Percentiles rank a stretch among this genome's conserved stretches.
Evolutionary conservation across 2,797 vertebrate genomes (phyloP).

Genomic region (Syngnathus acus): DNA sequence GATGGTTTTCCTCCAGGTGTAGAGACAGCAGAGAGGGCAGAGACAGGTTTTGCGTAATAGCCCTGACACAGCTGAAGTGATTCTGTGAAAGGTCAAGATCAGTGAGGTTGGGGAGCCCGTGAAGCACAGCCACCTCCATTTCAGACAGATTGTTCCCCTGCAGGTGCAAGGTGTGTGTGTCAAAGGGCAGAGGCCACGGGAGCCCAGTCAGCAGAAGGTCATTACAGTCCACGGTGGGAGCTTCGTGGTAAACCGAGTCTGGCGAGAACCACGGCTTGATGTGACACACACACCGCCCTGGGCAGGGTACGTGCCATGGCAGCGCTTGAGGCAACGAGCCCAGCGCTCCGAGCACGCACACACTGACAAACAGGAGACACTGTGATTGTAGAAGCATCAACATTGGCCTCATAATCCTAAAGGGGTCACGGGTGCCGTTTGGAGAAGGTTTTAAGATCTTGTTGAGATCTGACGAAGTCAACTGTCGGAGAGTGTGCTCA

Average conservation of each 20-base stretch:
- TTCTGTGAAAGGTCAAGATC: constrained; percentile 97
- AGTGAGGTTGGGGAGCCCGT: constrained; percentile 81
- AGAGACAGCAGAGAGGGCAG: constrained; percentile 84
- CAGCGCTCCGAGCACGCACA: constrained; percentile 54
- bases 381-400: constrained; percentile 71
- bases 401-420: constrained; percentile 65
- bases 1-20: constrained; percentile 92
- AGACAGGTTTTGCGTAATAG: constrained; percentile 65
- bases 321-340: constrained; percentile 70
- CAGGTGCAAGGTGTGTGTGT: constrained; percentile 88
- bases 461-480: background rate
- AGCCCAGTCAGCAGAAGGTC: constrained; percentile 82
- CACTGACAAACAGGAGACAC: constrained; percentile 63
- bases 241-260: constrained; percentile 86
- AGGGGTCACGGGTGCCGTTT: constrained; percentile 29
- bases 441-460: constrained; percentile 31
- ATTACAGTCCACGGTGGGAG: constrained; percentile 94
- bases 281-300: constrained; percentile 84
- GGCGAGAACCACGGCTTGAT: constrained; percentile 96
- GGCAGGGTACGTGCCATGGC: constrained; percentile 89
- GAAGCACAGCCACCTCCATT: constrained; percentile 73
- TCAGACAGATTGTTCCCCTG: constrained; percentile 87
- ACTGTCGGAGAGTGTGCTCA: constrained; percentile 12
- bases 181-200: constrained; percentile 73
- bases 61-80: constrained; percentile 73